Evolutionary conservation across 2,113 vertebrate species (phyloP).

Genomic region (Mirounga angustirostris): DNA sequence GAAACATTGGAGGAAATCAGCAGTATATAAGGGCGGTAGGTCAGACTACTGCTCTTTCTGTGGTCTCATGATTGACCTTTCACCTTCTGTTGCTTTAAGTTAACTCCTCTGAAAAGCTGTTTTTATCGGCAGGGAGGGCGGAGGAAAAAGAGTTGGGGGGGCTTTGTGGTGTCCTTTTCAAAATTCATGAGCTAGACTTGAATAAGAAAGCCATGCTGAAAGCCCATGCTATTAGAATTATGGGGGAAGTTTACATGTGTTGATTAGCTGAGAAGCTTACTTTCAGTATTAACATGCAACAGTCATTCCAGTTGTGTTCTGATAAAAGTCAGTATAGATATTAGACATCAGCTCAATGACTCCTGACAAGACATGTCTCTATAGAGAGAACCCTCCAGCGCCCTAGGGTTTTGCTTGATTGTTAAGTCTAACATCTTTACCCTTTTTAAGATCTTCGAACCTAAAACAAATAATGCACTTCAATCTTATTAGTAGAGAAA

Average conservation of each 20-base stretch:
- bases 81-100: neutral
- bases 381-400: neutral
- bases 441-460: conserved; percentile 63
- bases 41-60: neutral
- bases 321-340: conserved; percentile 43
- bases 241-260: conserved; percentile 24
- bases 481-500: conserved; percentile 39
- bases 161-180: conserved; percentile 2
- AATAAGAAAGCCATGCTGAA: neutral
- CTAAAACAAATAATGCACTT: conserved; percentile 53
- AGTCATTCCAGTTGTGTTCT: conserved; percentile 22
- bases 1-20: neutral
- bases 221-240: neutral
- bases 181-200: conserved; percentile 13
- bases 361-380: conserved; percentile 16
- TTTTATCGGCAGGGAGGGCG: neutral
- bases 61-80: neutral
- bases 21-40: neutral
- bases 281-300: conserved; percentile 63
- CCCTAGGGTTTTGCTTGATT: conserved; percentile 10
- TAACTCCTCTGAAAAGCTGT: neutral
- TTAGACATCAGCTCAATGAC: conserved; percentile 35
- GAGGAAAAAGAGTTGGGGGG: neutral
- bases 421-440: conserved; percentile 38
- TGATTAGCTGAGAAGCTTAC: neutral